A percentile compares a stretch with the other conserved stretches of the same genome.
Evolutionary conservation across 2,797 vertebrate species (phyloP).

Genomic region (Chiloscyllium punctatum): DNA sequence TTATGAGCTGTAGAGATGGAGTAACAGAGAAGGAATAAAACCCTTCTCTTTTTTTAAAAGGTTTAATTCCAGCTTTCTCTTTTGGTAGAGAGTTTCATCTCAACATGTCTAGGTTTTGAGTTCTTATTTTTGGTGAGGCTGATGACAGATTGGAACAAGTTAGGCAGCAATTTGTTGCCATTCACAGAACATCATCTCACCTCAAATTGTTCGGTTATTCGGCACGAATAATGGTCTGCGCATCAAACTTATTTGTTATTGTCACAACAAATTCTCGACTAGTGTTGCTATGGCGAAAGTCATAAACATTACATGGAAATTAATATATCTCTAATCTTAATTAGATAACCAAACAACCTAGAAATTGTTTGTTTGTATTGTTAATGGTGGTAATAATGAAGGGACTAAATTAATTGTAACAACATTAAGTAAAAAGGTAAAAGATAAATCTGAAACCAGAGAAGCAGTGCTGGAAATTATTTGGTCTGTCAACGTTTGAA

Average conservation of each 20-base stretch:
- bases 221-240: neutral
- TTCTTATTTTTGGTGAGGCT: neutral
- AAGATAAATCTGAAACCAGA: neutral
- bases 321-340: neutral
- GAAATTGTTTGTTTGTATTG: neutral
- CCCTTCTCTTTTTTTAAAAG: neutral
- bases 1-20: neutral
- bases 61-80: neutral
- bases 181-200: neutral
- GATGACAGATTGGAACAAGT: neutral
- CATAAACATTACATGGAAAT: neutral
- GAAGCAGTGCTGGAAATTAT: neutral
- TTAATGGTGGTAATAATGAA: neutral
- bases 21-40: neutral
- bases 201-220: neutral
- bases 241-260: neutral
- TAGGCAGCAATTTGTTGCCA: neutral
- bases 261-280: neutral
- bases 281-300: neutral
- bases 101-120: neutral
- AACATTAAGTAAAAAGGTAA: neutral
- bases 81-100: neutral
- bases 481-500: neutral
- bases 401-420: neutral
- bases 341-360: neutral